These are phyloP conservation scores for Lophura nycthemera DNA, from an alignment of 2,113 vertebrate genomes.

Conservation along the genomic window DNA sequence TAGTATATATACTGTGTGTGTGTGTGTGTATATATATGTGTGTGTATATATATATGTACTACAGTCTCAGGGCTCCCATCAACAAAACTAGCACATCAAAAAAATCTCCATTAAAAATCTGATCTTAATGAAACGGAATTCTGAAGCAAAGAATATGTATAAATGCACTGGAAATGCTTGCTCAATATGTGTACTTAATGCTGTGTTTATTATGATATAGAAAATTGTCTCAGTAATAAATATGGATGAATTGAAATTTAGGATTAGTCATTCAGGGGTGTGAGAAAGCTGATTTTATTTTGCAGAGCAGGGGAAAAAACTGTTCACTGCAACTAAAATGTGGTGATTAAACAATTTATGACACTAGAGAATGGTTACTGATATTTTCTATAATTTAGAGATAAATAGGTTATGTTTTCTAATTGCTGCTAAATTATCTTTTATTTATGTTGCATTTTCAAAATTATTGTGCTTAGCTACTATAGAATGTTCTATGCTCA, in stretches of 20 bases:
- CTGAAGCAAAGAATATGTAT: not conserved
- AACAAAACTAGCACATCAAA: not conserved
- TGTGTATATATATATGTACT: too few species aligned
- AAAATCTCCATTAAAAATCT: not conserved
- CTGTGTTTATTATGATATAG: not conserved
- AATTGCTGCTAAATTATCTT: not conserved
- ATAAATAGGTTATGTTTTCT: not conserved
- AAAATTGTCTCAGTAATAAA: slow-evolving; percentile 5
- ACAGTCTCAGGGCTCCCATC: not conserved
- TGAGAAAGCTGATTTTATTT: not conserved
- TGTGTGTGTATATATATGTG: too few species aligned
- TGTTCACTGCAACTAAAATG: not conserved
- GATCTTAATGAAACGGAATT: not conserved
- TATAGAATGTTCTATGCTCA: not conserved
- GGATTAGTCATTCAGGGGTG: not conserved
- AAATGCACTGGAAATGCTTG: not conserved
- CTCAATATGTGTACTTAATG: not conserved
- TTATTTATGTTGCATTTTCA: not conserved
- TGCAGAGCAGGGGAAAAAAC: not conserved
- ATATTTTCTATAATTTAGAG: not conserved
- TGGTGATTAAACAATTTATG: not conserved
- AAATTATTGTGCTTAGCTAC: not conserved
- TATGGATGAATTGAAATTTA: slow-evolving; percentile 1
- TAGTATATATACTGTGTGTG: too few species aligned
- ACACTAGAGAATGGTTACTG: not conserved